phyloP scores from a whole-genome alignment of 2,888 invertebrate species.

The Schizaphis graminum region DNA sequence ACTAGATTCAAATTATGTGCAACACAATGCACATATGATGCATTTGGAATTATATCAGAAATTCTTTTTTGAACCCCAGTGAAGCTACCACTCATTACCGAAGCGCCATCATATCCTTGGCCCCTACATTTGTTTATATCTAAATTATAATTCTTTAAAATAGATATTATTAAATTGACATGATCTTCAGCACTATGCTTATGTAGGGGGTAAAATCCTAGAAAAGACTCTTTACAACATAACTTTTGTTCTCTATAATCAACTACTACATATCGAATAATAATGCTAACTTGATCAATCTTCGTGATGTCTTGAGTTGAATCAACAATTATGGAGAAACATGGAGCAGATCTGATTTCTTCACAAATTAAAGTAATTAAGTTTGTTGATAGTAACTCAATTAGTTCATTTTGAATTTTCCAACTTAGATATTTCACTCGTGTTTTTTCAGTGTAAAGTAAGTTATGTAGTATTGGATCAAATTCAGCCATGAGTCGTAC shows the following conservation, averaged over 20 bases:
- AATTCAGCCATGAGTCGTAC: not conserved
- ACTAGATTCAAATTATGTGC: not conserved
- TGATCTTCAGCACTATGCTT: not conserved
- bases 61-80: not conserved
- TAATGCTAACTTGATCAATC: constrained; percentile 13
- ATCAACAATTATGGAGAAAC: constrained; percentile 9
- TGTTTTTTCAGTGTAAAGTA: not conserved
- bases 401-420: no score
- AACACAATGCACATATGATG: not conserved
- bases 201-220: not conserved
- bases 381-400: not conserved
- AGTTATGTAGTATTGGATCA: not conserved
- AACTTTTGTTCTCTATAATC: not conserved
- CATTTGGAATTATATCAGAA: constrained; percentile 1
- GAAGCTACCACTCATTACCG: not conserved
- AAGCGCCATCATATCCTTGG: not conserved
- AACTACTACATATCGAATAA: constrained; percentile 6
- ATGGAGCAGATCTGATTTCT: not conserved
- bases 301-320: constrained; percentile 8
- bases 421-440: no score
- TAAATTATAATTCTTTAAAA: not conserved
- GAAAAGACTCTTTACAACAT: not conserved
- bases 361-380: not conserved
- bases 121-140: constrained; percentile 57
- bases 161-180: not conserved